Percentiles rank a stretch among this genome's conserved stretches.
These are phyloP conservation scores for Spicauda simplicius DNA, from an alignment of 2,888 invertebrate species.

Conservation along the genomic window DNA sequence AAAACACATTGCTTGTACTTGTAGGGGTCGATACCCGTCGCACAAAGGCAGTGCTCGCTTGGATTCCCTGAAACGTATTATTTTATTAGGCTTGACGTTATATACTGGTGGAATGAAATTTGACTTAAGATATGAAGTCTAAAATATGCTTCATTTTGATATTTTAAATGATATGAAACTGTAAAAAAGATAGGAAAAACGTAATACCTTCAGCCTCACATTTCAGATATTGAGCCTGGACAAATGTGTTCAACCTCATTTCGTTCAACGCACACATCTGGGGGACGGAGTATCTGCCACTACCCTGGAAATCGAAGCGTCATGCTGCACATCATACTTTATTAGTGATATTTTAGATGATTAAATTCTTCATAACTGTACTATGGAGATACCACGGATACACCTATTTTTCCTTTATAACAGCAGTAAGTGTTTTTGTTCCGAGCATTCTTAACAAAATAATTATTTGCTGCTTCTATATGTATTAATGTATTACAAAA, in stretches of 20 bases:
- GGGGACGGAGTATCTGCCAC: constrained; percentile 58
- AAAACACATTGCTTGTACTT: constrained; percentile 50
- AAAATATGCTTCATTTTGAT: neutral
- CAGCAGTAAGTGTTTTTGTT: too few relatives aligned
- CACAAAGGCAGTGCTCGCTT: constrained; percentile 50
- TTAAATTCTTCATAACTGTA: too few relatives aligned
- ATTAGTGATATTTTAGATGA: too few relatives aligned
- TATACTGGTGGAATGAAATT: too few relatives aligned
- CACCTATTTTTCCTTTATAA: too few relatives aligned
- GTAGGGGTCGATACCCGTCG: constrained; percentile 48
- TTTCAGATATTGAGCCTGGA: constrained; percentile 62
- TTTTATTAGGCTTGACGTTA: neutral
- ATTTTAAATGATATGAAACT: too few relatives aligned
- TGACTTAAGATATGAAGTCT: too few relatives aligned
- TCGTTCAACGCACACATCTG: constrained; percentile 60
- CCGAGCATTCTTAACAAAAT: too few relatives aligned
- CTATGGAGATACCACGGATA: neutral
- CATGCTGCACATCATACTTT: too few relatives aligned
- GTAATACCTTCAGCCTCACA: constrained; percentile 60
- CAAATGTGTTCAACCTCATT: constrained; percentile 52
- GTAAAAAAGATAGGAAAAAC: neutral
- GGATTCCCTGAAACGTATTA: constrained; percentile 44
- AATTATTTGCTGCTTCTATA: too few relatives aligned
- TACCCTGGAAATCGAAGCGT: constrained; percentile 45
- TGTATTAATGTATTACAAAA: too few relatives aligned